Percentiles rank a stretch among this genome's conserved stretches.
These are phyloP conservation scores for Zosterops borbonicus DNA, from an alignment of 2,113 vertebrate species.

Conservation along the genomic window DNA sequence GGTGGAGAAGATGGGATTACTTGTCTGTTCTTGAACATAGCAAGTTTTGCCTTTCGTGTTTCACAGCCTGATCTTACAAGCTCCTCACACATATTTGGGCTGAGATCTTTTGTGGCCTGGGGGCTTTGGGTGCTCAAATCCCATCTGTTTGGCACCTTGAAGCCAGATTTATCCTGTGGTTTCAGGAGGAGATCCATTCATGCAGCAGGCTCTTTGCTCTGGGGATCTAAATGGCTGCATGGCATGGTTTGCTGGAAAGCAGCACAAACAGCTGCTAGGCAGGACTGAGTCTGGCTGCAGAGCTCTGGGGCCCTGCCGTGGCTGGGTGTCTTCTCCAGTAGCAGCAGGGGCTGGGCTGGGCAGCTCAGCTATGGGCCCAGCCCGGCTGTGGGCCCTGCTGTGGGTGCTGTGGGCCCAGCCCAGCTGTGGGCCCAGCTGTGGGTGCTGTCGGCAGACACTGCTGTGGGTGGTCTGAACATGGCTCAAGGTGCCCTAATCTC, in stretches of 20 bases:
- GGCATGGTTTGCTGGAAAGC: neutral
- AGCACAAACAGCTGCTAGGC: neutral
- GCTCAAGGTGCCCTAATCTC: conserved; percentile 31
- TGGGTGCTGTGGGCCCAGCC: neutral
- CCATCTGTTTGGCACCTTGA: neutral
- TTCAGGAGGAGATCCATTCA: neutral
- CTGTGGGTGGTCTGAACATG: neutral
- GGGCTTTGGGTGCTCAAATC: neutral
- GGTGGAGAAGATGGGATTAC: neutral
- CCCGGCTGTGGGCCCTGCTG: neutral
- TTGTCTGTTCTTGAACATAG: neutral
- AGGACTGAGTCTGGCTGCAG: rapidly evolving
- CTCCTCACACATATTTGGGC: neutral
- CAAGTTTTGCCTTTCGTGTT: neutral
- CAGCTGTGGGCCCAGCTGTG: neutral
- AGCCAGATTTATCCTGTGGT: neutral
- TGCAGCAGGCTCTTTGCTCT: rapidly evolving
- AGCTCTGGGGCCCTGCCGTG: neutral
- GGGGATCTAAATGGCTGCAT: rapidly evolving
- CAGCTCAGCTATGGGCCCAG: neutral
- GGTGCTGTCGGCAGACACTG: neutral
- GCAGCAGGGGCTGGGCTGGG: neutral
- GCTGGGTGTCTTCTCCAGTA: neutral
- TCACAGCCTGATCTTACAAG: neutral
- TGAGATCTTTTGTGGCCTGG: neutral